Conservation (phyloP, 2,113 vertebrate species). For the Heloderma charlesbogerti region DNA sequence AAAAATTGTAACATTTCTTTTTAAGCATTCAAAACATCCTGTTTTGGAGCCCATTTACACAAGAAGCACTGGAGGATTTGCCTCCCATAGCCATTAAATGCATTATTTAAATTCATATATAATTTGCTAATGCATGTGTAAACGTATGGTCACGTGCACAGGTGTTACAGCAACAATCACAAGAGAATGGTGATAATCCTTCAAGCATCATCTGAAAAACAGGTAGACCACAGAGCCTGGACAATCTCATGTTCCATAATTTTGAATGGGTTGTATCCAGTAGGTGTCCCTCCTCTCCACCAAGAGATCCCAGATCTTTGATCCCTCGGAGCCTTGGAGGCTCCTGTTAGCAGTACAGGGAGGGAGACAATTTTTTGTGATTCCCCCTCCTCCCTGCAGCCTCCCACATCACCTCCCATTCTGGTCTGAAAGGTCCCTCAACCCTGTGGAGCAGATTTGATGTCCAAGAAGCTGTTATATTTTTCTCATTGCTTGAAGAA, state of each 20-base stretch:
- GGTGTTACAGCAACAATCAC: neutral
- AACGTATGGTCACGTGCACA: neutral
- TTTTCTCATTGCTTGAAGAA: neutral
- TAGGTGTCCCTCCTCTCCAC: neutral
- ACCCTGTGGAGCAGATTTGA: neutral
- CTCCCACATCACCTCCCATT: neutral
- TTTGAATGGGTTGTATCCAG: neutral
- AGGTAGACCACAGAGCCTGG: neutral
- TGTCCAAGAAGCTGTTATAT: neutral
- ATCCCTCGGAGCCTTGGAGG: neutral
- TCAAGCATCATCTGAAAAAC: neutral
- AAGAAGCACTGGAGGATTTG: slow-evolving; percentile 22
- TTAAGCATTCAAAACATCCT: slow-evolving; percentile 15
- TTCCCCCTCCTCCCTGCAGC: neutral
- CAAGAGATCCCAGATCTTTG: neutral
- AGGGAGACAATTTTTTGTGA: neutral
- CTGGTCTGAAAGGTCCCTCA: neutral
- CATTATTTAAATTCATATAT: slow-evolving; percentile 28
- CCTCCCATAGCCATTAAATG: slow-evolving; percentile 30
- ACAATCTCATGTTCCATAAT: neutral
- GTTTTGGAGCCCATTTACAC: slow-evolving; percentile 23
- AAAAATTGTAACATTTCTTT: slow-evolving; percentile 31
- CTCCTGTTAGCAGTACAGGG: neutral
- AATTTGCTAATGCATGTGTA: slow-evolving; percentile 15
- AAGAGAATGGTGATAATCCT: neutral